A percentile compares a stretch with the other conserved stretches of the same genome.
phyloP scores from a whole-genome alignment of 2,113 vertebrate genomes.

The Jaculus jaculus region DNA sequence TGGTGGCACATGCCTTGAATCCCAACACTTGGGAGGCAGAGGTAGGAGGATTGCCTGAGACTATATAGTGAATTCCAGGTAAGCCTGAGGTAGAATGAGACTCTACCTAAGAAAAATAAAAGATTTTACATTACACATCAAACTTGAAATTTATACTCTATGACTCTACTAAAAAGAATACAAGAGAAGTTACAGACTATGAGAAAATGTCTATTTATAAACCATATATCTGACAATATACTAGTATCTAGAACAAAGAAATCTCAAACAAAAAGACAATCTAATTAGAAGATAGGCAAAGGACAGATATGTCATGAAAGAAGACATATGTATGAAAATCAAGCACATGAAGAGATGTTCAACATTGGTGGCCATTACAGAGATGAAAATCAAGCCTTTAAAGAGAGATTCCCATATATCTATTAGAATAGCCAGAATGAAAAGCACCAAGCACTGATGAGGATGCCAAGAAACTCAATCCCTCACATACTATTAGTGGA shows the following conservation, averaged over 20 bases:
- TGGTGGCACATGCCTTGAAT: too few relatives aligned
- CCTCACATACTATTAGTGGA: not conserved
- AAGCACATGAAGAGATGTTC: not conserved
- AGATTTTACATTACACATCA: not conserved
- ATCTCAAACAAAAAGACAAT: slow-evolving; percentile 23
- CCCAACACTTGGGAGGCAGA: too few relatives aligned
- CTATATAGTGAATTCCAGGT: too few relatives aligned
- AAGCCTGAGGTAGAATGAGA: too few relatives aligned
- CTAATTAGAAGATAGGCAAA: slow-evolving; percentile 35
- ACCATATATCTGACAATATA: slow-evolving; percentile 33
- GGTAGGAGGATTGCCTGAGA: too few relatives aligned
- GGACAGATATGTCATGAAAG: slow-evolving; percentile 11
- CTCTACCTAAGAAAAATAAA: not conserved
- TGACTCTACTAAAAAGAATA: slow-evolving; percentile 9
- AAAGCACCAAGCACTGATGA: not conserved
- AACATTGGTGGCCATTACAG: slow-evolving; percentile 12
- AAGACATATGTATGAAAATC: not conserved
- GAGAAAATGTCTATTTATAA: slow-evolving; percentile 13
- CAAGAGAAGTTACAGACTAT: slow-evolving; percentile 8
- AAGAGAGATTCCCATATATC: not conserved
- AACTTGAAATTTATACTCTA: slow-evolving; percentile 54
- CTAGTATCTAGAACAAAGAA: slow-evolving; percentile 38
- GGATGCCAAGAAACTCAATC: not conserved
- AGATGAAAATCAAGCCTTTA: slow-evolving; percentile 31
- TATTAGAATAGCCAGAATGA: not conserved